These are phyloP conservation scores for Ischnus inquisitorius DNA, from an alignment of 2,888 invertebrate genomes.

Conservation along the genomic window DNA sequence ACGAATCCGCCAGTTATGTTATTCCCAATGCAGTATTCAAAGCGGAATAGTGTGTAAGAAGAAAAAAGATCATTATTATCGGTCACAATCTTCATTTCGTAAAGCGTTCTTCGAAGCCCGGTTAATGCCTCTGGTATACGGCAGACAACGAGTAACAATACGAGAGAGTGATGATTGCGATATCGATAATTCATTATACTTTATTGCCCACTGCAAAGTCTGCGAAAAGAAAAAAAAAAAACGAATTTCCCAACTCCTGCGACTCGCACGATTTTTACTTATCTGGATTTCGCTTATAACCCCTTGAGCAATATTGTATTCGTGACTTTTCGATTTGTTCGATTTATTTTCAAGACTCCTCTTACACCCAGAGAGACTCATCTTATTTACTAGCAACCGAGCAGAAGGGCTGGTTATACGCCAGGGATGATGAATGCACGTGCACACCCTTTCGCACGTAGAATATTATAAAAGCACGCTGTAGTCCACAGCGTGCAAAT, in stretches of 20 bases:
- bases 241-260: constrained; percentile 43
- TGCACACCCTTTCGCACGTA: constrained; percentile 70
- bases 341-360: constrained; percentile 55
- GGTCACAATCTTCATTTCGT: too few relatives aligned
- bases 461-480: constrained; percentile 64
- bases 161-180: not conserved
- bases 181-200: constrained; percentile 1
- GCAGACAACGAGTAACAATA: not conserved
- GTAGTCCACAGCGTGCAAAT: not conserved
- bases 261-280: constrained; percentile 15
- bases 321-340: constrained; percentile 64
- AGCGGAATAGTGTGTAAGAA: too few relatives aligned
- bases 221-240: constrained; percentile 22
- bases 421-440: constrained; percentile 66
- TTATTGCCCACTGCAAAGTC: not conserved
- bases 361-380: constrained; percentile 25
- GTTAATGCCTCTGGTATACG: not conserved
- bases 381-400: constrained; percentile 40
- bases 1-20: too few relatives aligned
- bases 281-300: not conserved
- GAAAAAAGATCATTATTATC: too few relatives aligned
- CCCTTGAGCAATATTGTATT: constrained; percentile 19
- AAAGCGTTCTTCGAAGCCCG: too few relatives aligned
- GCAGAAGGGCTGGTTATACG: constrained; percentile 52
- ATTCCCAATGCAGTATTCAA: too few relatives aligned